A percentile compares a stretch with the other conserved stretches of the same genome.
These are phyloP conservation scores for Ophion costatus DNA, from an alignment of 2,888 invertebrate genomes.

Conservation along the genomic window DNA sequence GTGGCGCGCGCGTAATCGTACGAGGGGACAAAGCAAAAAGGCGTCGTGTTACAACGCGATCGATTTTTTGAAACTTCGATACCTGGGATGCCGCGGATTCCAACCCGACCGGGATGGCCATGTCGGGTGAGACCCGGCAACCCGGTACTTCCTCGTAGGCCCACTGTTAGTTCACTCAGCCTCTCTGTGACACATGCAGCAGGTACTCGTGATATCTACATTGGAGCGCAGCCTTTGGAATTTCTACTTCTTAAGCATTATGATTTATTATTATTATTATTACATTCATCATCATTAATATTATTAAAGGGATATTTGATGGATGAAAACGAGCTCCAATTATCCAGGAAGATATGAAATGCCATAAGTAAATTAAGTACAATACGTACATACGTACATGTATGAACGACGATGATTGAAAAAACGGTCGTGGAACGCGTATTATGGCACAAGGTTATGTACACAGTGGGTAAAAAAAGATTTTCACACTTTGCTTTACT, in stretches of 20 bases:
- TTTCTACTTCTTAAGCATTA: conserved; percentile 42
- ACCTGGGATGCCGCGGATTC: conserved; percentile 86
- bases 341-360: not conserved
- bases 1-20: not conserved
- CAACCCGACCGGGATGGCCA: conserved; percentile 85
- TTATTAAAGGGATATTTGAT: not conserved
- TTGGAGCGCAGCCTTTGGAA: conserved; percentile 59
- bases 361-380: not conserved
- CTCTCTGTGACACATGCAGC: conserved; percentile 84
- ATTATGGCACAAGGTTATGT: not conserved
- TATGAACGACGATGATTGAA: not conserved
- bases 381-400: not conserved
- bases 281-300: conserved; percentile 17
- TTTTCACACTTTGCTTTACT: too few species aligned
- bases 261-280: conserved; percentile 25
- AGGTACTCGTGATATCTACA: conserved; percentile 71
- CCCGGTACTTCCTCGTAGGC: conserved; percentile 89
- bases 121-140: conserved; percentile 85
- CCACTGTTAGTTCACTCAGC: conserved; percentile 85
- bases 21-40: not conserved
- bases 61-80: conserved; percentile 63
- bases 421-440: not conserved
- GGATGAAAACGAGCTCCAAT: conserved; percentile 5
- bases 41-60: conserved; percentile 1
- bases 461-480: too few species aligned